These are phyloP conservation scores for Phalangium opilio DNA, from an alignment of 2,888 invertebrate genomes.

Conservation along the genomic window DNA sequence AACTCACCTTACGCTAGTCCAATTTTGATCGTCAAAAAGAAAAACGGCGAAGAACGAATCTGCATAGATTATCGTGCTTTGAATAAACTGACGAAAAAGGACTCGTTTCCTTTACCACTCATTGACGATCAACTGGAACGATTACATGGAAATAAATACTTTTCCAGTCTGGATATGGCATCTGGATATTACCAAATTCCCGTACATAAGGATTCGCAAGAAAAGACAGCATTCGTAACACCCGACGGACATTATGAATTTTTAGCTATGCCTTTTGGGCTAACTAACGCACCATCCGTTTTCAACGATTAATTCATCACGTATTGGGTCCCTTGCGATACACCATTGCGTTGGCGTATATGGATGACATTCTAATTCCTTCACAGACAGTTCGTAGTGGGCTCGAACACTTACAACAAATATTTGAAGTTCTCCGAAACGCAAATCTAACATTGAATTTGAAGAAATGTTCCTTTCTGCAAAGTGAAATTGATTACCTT, in stretches of 20 bases:
- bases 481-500: not conserved
- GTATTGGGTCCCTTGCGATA: not conserved
- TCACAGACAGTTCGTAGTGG: not conserved
- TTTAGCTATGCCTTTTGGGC: constrained; percentile 1
- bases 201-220: not conserved
- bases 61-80: constrained; percentile 3
- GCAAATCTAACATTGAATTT: not conserved
- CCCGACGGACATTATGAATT: not conserved
- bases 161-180: constrained; percentile 6
- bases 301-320: constrained; percentile 1
- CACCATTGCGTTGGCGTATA: too few species aligned
- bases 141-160: not conserved
- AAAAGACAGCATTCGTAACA: constrained; percentile 4
- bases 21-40: constrained; percentile 5
- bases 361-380: not conserved
- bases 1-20: not conserved
- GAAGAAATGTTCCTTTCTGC: constrained; percentile 1
- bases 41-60: not conserved
- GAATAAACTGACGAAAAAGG: constrained; percentile 1
- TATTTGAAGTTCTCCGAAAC: not conserved
- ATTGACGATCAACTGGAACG: constrained; percentile 2
- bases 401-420: not conserved
- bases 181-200: constrained; percentile 1
- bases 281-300: not conserved
- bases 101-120: constrained; percentile 3